These are phyloP conservation scores for Capreolus pygargus DNA, from an alignment of 2,113 vertebrate species.

Conservation along the genomic window DNA sequence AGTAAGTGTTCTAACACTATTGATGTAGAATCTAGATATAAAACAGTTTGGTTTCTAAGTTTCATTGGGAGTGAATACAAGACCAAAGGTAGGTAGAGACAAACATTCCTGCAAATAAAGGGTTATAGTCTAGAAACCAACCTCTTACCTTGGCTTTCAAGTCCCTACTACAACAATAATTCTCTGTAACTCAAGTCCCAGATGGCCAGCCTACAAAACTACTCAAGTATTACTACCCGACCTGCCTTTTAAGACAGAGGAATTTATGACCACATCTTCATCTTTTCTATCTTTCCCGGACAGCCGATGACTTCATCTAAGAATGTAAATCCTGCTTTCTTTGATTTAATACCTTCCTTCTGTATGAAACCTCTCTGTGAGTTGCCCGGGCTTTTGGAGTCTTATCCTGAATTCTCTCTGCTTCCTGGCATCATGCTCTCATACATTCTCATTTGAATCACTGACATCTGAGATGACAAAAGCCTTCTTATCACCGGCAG, in stretches of 20 bases:
- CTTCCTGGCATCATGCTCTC: background rate
- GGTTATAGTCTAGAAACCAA: background rate
- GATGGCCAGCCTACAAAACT: background rate
- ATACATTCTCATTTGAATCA: background rate
- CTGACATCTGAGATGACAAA: background rate
- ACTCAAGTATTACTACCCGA: background rate
- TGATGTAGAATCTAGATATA: background rate
- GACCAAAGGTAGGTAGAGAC: background rate
- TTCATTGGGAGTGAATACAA: background rate
- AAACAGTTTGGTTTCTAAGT: background rate
- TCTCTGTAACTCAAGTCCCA: background rate
- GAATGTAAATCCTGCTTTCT: background rate
- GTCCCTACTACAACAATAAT: background rate
- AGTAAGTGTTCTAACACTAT: background rate
- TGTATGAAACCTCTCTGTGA: background rate
- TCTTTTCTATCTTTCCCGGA: background rate
- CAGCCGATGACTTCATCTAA: background rate
- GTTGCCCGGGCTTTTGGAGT: background rate
- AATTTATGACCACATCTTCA: background rate
- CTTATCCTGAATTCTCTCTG: background rate
- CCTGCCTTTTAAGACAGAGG: background rate
- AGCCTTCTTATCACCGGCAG: background rate
- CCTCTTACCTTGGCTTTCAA: background rate
- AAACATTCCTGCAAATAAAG: background rate
- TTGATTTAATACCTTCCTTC: background rate